Percentiles rank a stretch among this genome's conserved stretches.
These are phyloP conservation scores for Drosophila setifemur DNA, from an alignment of 1,140 invertebrate species.

Conservation along the genomic window DNA sequence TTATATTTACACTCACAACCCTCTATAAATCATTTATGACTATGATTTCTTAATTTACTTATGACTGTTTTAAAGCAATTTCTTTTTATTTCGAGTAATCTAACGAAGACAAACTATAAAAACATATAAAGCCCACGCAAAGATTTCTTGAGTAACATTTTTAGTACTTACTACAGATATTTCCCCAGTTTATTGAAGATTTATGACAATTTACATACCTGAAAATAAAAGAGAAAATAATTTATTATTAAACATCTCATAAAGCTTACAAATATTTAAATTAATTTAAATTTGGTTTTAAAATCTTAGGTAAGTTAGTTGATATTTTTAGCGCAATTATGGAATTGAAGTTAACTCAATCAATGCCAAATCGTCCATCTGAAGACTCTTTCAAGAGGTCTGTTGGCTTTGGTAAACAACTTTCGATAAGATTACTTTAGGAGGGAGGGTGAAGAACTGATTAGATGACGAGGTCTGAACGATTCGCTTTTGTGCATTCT, in stretches of 20 bases:
- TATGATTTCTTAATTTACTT: background rate
- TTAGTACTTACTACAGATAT: constrained; percentile 8
- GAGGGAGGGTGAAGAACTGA: constrained; percentile 6
- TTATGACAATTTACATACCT: constrained; percentile 41
- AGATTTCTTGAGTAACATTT: background rate
- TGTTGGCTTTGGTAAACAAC: constrained; percentile 18
- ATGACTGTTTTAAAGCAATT: background rate
- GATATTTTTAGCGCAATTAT: constrained; percentile 37
- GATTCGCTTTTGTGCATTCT: constrained; percentile 1
- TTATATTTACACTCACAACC: background rate
- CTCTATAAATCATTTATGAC: background rate
- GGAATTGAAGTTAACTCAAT: constrained; percentile 40
- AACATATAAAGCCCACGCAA: background rate
- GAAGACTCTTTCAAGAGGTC: background rate
- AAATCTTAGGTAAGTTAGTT: no score
- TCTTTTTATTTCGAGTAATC: background rate
- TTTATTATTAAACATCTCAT: background rate
- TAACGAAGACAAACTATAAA: background rate
- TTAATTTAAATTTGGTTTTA: no score
- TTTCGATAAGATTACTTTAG: constrained; percentile 56
- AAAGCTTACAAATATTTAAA: no score
- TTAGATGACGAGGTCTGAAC: constrained; percentile 41
- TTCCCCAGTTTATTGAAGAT: background rate
- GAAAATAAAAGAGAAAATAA: constrained; percentile 42
- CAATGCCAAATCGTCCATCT: constrained; percentile 12